Evolutionary conservation across 64 coral and sea anemone genomes (phyloP).

Genomic region (Dendronephthya gigantea): DNA sequence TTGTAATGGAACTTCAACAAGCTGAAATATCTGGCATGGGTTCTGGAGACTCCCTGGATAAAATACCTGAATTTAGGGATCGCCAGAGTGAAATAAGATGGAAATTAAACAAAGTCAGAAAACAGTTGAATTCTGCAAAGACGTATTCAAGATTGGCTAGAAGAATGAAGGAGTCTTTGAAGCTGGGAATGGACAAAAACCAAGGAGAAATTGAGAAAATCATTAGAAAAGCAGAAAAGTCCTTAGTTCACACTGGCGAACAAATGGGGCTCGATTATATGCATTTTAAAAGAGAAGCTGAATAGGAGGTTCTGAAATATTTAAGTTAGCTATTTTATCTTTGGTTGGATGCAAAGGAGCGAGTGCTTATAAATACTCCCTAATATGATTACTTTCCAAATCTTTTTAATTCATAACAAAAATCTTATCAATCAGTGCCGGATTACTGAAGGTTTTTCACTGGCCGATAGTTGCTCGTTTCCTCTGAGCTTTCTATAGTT

Average conservation of each 20-base stretch:
- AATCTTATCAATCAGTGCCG: too few species aligned
- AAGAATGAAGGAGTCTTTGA: conserved; percentile 12
- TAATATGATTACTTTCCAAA: too few species aligned
- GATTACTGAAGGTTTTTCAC: too few species aligned
- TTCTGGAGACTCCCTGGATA: conserved; percentile 20
- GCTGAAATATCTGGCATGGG: conserved; percentile 43
- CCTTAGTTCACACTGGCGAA: conserved; percentile 69
- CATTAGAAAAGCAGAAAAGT: conserved; percentile 63
- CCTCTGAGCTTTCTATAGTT: too few species aligned
- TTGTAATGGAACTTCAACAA: conserved; percentile 36
- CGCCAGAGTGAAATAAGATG: conserved; percentile 56
- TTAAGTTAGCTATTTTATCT: too few species aligned
- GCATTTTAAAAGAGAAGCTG: conserved; percentile 57
- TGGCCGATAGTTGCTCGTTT: too few species aligned
- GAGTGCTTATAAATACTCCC: too few species aligned
- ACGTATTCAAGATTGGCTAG: conserved; percentile 60
- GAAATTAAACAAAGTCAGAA: conserved; percentile 86
- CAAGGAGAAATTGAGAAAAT: conserved; percentile 60
- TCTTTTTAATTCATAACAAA: too few species aligned
- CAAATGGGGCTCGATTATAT: conserved; percentile 84
- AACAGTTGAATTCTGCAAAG: conserved; percentile 64
- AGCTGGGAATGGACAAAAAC: conserved; percentile 25
- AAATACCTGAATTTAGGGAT: conserved; percentile 44
- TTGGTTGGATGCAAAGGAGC: too few species aligned
- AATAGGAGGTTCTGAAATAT: background rate